Evolutionary conservation across 2,888 invertebrate species (phyloP), one percentile per base, ranked within the genome.

Genomic region (Eupithecia centaureata): DNA sequence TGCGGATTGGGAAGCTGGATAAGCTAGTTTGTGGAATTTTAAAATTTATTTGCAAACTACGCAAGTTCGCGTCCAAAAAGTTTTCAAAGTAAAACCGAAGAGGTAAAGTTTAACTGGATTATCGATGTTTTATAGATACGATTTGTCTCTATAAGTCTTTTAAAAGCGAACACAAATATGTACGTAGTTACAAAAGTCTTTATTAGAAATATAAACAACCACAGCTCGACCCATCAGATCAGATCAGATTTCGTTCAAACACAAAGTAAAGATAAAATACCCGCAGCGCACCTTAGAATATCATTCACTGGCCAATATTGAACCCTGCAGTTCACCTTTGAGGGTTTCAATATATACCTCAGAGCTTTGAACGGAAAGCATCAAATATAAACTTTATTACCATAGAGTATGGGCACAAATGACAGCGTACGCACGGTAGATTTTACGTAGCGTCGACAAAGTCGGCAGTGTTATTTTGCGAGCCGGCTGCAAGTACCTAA

Each of bases 401-500:
- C 70, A 71, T 76, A 68, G 74, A 79, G 79, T 80, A 81, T 79
- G 78, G 79, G 76, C 66, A 66, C 66, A 70, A 79, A 83, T 78
- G 76, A 76, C 76, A 67, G 75, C 73, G 69, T 75, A 77, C 73
- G 71, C 77, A 77, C 77, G 75, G 76, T 76, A 77, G 76, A 76
- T 80, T 72, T 70, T 82, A 82, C 79, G 82, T 81, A 82, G 77
- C 79, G 81, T 82, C 82, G 85, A 86, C 80, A 76, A 83, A 86
- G 83, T 84, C 84, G 82, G 88, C 86, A 84, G 85, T 92, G 89
- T 92, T 92, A 92, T 92, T 90, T 87, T 86, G 86, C 81, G 85
- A 85, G 84, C 87, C 86, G 87, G 71, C 85, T 91, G 89, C 88
- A 88, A 87, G 89, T 89, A 56, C 30, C 54, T 30, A 90, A 91